Percentiles rank a stretch among this genome's conserved stretches.
phyloP scores from a whole-genome alignment of 2,797 vertebrate genomes.

The Alcedo quadribrachys region DNA sequence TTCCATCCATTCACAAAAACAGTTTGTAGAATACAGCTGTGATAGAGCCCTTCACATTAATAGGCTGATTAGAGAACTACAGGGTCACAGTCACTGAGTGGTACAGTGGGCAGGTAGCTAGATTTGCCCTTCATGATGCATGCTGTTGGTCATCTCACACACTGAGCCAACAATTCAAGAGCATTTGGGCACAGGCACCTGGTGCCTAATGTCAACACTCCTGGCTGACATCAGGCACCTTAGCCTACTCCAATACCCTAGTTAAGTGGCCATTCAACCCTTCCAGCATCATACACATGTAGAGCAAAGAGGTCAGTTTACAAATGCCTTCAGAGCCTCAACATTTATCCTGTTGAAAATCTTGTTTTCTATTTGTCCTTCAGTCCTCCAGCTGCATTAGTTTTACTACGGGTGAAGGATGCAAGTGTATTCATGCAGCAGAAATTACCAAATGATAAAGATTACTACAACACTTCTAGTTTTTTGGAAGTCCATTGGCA shows the following conservation, averaged over 20 bases:
- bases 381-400: not conserved
- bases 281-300: not conserved
- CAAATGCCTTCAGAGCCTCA: not conserved
- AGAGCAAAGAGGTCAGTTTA: not conserved
- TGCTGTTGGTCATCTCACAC: not conserved
- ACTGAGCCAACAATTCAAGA: not conserved
- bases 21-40: not conserved
- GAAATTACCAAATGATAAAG: not conserved
- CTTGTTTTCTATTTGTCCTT: not conserved
- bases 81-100: not conserved
- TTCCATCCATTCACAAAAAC: not conserved
- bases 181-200: not conserved
- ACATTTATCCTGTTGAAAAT: not conserved
- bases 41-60: not conserved
- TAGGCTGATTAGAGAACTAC: not conserved
- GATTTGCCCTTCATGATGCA: rapidly evolving
- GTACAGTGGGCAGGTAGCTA: not conserved
- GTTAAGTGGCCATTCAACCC: not conserved
- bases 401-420: not conserved
- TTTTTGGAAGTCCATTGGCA: not conserved
- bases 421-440: not conserved
- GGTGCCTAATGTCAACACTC: not conserved
- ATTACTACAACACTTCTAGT: not conserved
- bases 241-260: not conserved
- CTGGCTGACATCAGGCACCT: rapidly evolving